Conservation (phyloP, 2,797 vertebrate genomes). For the Sciurus carolinensis region DNA sequence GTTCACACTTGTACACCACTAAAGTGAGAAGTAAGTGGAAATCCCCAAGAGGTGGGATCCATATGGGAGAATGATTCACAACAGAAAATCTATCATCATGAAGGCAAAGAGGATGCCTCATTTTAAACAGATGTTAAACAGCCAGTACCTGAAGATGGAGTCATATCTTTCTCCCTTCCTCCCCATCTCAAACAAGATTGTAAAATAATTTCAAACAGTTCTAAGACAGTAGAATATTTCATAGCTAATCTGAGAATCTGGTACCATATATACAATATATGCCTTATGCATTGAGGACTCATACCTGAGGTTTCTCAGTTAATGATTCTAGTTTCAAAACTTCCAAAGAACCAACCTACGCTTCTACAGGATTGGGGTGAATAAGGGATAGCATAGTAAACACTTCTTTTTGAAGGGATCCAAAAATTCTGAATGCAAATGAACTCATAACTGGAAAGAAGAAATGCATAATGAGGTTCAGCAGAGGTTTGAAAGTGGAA, state of each 20-base stretch:
- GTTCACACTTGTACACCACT: constrained; percentile 5
- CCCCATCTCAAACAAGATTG: not conserved
- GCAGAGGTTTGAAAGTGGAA: not conserved
- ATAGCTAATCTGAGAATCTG: not conserved
- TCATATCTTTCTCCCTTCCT: not conserved
- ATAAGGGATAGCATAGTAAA: rapidly evolving
- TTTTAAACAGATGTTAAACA: not conserved
- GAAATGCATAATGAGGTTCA: not conserved
- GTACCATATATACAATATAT: not conserved
- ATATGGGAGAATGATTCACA: not conserved
- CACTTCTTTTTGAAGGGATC: not conserved
- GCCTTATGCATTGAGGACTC: not conserved
- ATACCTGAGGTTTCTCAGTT: not conserved
- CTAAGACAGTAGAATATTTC: not conserved
- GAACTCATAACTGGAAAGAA: not conserved
- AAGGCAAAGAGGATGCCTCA: not conserved
- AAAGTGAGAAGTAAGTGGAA: not conserved
- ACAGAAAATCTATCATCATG: not conserved
- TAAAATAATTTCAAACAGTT: constrained; percentile 20
- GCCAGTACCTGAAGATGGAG: not conserved
- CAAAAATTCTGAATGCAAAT: not conserved
- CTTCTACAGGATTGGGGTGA: not conserved
- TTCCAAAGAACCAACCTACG: not conserved
- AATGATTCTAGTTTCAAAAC: not conserved
- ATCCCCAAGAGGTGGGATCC: not conserved